phyloP scores from a whole-genome alignment of 2,113 vertebrate genomes.

The Dissostichus mawsoni region DNA sequence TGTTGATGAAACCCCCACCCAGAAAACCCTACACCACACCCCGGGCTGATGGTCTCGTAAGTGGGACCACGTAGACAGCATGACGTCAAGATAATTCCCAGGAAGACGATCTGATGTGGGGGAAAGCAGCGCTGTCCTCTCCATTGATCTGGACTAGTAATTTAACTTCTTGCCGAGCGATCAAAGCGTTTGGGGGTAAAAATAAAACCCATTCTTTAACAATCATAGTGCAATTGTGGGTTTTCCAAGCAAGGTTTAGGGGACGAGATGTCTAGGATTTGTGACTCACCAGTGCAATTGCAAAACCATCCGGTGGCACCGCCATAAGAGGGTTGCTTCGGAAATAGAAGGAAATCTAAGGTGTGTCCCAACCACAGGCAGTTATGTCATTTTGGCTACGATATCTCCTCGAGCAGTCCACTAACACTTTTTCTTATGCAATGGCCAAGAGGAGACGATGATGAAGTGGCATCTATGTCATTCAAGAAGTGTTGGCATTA shows the following conservation, averaged over 20 bases:
- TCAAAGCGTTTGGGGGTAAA: slow-evolving; percentile 74
- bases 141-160: slow-evolving; percentile 72
- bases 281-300: slow-evolving; percentile 77
- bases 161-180: slow-evolving; percentile 67
- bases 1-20: slow-evolving; percentile 25
- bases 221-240: slow-evolving; percentile 74
- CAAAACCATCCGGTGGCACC: slow-evolving; percentile 66
- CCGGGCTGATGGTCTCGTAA: slow-evolving; percentile 36
- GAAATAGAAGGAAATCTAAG: slow-evolving; percentile 40
- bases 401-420: neutral
- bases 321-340: slow-evolving; percentile 42
- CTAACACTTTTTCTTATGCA: neutral
- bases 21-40: slow-evolving; percentile 41
- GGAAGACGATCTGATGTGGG: slow-evolving; percentile 31
- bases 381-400: slow-evolving; percentile 31
- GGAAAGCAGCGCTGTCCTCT: slow-evolving; percentile 57
- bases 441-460: too few relatives aligned
- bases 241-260: slow-evolving; percentile 57
- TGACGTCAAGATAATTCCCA: slow-evolving; percentile 41
- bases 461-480: too few relatives aligned
- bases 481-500: too few relatives aligned
- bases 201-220: slow-evolving; percentile 75
- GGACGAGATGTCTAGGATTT: slow-evolving; percentile 32
- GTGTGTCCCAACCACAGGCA: slow-evolving; percentile 44
- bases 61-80: slow-evolving; percentile 28